Evolutionary conservation across 2,113 vertebrate genomes (phyloP).

Genomic region (Muntiacus reevesi): DNA sequence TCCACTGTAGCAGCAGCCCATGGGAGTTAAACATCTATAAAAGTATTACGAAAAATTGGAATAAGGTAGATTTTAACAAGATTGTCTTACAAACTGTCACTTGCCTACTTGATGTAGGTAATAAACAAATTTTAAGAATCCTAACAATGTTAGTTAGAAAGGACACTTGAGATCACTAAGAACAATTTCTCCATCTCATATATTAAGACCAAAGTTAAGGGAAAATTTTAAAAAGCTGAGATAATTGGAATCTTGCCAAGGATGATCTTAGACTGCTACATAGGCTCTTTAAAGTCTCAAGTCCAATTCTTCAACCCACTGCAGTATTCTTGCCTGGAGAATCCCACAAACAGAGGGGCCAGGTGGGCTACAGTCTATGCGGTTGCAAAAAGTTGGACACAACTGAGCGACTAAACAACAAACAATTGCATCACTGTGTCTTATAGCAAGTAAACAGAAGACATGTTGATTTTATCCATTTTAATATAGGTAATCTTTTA

Average conservation of each 20-base stretch:
- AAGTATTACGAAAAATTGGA: neutral
- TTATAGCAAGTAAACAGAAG: neutral
- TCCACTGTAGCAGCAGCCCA: neutral
- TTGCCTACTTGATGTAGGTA: neutral
- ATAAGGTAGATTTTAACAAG: neutral
- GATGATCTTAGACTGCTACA: neutral
- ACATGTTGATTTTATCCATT: neutral
- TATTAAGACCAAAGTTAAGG: conserved; percentile 3
- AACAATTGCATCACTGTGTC: neutral
- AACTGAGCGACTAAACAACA: neutral
- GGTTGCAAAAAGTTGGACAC: neutral
- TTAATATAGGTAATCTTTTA: neutral
- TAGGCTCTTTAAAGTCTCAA: neutral
- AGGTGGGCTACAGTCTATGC: neutral
- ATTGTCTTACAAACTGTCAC: neutral
- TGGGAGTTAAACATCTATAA: neutral
- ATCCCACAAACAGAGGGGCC: neutral
- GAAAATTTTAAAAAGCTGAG: neutral
- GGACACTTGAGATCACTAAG: neutral
- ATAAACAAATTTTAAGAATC: neutral
- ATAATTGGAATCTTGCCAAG: neutral
- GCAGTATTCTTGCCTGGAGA: neutral
- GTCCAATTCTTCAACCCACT: neutral
- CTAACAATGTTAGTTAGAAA: neutral
- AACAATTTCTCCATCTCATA: neutral